These are phyloP conservation scores for Eptatretus atami DNA, from an alignment of 2,797 vertebrate species.

Conservation along the genomic window DNA sequence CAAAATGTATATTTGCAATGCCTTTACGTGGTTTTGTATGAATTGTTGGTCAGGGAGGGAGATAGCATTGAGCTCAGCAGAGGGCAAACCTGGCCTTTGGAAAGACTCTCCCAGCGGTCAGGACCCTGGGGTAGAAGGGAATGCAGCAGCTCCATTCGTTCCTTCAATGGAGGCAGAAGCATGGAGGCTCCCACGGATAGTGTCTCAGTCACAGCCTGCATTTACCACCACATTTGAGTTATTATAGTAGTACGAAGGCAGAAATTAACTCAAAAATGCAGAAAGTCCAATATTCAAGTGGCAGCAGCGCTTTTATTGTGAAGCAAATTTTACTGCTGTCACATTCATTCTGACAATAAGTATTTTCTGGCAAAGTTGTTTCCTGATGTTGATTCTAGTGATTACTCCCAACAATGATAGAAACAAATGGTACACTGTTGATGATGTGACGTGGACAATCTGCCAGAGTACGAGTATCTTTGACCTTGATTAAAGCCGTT, in stretches of 20 bases:
- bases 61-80: neutral
- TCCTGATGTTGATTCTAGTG: no score
- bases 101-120: constrained; percentile 37
- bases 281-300: no score
- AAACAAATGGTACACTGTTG: no score
- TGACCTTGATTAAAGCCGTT: no score
- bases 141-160: constrained; percentile 37
- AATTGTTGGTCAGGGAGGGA: no score
- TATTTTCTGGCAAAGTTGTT: no score
- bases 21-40: no score
- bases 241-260: neutral
- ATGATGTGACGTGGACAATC: no score
- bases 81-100: constrained; percentile 31
- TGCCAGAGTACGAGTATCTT: no score
- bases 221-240: neutral
- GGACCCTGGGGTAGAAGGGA: constrained; percentile 35
- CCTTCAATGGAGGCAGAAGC: constrained; percentile 29
- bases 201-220: constrained; percentile 35
- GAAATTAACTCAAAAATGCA: neutral
- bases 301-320: neutral
- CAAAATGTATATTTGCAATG: neutral
- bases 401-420: no score
- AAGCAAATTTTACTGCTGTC: neutral
- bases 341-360: no score
- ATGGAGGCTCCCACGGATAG: constrained; percentile 37